Base-by-base conservation (phyloP, 2,797 vertebrate species). In the Sternarchorhynchus goeldii region DNA sequence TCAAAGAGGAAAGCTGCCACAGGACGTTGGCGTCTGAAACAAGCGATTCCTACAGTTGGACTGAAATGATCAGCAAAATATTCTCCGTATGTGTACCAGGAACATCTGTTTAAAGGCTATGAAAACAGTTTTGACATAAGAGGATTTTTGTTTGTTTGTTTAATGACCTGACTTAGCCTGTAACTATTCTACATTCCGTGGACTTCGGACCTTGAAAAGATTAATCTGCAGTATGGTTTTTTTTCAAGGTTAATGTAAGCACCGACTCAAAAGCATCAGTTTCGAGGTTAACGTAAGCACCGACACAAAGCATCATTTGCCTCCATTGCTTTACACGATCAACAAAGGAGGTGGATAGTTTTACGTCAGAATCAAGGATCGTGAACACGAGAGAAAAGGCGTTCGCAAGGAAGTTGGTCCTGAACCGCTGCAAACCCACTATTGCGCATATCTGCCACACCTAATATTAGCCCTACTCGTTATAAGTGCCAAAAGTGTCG, bases 391-490 rank as follows among this genome's bases (percentile, higher is more conserved):
- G 53, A 50, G 50, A 70, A 70, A 69, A 29, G 10, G 6, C 16
- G 2, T 18, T 70, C 55, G 25, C 25, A 70, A 63, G 72, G 77
- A 57, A 59, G 79, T 72, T 72, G 41, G 53, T 72, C 59, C 50
- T 25, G 59, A 75, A 69, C n/a, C 57, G 36, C 57, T 18, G 66
- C 53, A 67, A 76, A 77, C 69, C 57, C 29, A 53, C 31, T 7
- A 20, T n/a, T 55, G 73, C 55, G n/a, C 66, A 59, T 25, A 71
- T 36, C 29, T 74, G 84, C 84, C 84, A 85, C 84, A 83, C 84
- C 84, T 85, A 79, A 83, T 59, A 59, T 66, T 25, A 58, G 39
- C 58, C 50, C 68, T 53, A 29, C 21, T 68, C 76, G 71, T 32
- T 59, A 45, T 55, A 75, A 76, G 53, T 53, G 59, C 63, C 18